Evolutionary conservation across 1,140 invertebrate genomes (phyloP).

Genomic region (Heliconius melpomene): DNA sequence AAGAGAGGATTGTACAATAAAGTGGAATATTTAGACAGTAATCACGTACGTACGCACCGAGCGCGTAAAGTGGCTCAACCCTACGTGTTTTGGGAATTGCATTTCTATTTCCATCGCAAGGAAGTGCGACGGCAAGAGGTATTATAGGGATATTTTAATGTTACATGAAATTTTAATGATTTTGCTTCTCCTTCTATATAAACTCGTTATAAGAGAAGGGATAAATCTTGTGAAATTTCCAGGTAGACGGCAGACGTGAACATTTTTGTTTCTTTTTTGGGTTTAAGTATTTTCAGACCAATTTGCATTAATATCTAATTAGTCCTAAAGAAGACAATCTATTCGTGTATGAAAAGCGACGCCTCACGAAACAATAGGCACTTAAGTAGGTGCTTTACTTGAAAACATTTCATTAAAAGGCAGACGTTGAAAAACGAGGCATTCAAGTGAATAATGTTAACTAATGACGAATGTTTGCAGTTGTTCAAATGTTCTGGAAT

Average conservation of each 20-base stretch:
- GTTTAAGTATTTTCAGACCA: background rate
- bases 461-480: slow-evolving; percentile 72
- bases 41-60: slow-evolving; percentile 70
- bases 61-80: slow-evolving; percentile 49
- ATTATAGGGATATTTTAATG: slow-evolving; percentile 14
- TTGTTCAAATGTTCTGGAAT: slow-evolving; percentile 62
- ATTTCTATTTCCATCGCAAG: slow-evolving; percentile 52
- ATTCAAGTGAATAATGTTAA: slow-evolving; percentile 66
- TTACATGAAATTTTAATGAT: slow-evolving; percentile 1
- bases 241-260: background rate
- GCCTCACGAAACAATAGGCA: slow-evolving; percentile 49
- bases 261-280: background rate
- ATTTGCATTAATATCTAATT: slow-evolving; percentile 20
- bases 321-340: slow-evolving; percentile 36
- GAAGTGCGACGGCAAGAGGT: slow-evolving; percentile 23
- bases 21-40: slow-evolving; percentile 74
- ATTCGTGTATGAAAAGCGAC: slow-evolving; percentile 43
- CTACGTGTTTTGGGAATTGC: slow-evolving; percentile 46
- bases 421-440: slow-evolving; percentile 65
- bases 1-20: slow-evolving; percentile 71
- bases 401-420: slow-evolving; percentile 60
- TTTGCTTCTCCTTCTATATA: background rate
- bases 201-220: background rate
- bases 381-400: slow-evolving; percentile 51
- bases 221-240: background rate